Conservation (phyloP, 1,140 invertebrate species). For the Meteorus sp. region DNA sequence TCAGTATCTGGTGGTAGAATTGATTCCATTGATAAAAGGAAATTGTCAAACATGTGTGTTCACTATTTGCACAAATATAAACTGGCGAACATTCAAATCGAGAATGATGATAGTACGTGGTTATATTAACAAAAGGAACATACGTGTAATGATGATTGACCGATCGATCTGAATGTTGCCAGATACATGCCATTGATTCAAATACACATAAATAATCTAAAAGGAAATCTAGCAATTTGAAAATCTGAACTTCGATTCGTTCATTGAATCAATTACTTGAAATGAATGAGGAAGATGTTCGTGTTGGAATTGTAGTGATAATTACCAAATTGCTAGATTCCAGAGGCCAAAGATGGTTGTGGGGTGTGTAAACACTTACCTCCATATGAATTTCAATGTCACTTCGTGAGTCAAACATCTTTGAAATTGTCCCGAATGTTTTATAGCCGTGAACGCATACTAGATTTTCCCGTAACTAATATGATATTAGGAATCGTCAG, state of each 20-base stretch:
- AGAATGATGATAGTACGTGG: not conserved
- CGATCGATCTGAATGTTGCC: slow-evolving; percentile 24
- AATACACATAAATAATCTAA: slow-evolving; percentile 31
- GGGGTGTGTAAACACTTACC: slow-evolving; percentile 55
- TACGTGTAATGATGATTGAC: not conserved
- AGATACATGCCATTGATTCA: slow-evolving; percentile 28
- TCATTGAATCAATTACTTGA: no score
- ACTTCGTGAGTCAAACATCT: not conserved
- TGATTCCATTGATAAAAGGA: no score
- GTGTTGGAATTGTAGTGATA: not conserved
- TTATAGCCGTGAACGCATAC: no score
- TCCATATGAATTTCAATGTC: slow-evolving; percentile 23
- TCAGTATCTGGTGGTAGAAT: no score
- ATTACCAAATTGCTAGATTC: slow-evolving; percentile 50
- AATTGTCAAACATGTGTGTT: slow-evolving; percentile 49
- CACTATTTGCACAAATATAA: slow-evolving; percentile 30
- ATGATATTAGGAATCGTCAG: not conserved
- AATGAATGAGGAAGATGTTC: not conserved
- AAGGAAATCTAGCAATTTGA: slow-evolving; percentile 31
- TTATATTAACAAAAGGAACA: not conserved
- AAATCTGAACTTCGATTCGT: no score
- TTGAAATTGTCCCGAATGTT: slow-evolving; percentile 7
- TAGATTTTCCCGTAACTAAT: no score
- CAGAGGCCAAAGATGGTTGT: slow-evolving; percentile 56
- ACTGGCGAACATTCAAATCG: slow-evolving; percentile 21